Evolutionary conservation across 2,797 vertebrate genomes (phyloP), one percentile per base, ranked within the genome.

Genomic region (Hemitrygon akajei): DNA sequence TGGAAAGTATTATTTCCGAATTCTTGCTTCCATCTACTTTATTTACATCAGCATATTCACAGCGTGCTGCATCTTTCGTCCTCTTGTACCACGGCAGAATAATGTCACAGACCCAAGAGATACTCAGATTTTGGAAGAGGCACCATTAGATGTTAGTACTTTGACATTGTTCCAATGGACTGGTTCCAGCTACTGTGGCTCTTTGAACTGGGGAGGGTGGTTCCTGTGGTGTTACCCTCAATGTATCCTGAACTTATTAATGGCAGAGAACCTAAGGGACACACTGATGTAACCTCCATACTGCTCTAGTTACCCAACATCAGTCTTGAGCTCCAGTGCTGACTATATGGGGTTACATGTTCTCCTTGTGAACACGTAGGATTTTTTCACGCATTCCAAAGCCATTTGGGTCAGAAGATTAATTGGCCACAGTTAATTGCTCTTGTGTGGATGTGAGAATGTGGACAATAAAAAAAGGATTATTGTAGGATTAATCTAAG

Each of bases 31-130:
- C 14, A 94, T 99, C 80, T 99, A 99, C 69, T 95, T 98, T 66
- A 96, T 99, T 66, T 99, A 99, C 94, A 98, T 99, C 75, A 96
- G 95, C 69, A 98, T 97, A 93, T 98, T 99, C 94, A 98, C 98
- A 37, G 95, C 97, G 93, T 98, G 98, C 95, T 99, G 98, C 14
- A 76, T 97, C 95, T 97, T 97, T 95, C 98, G 99, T 76, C 98
- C 98, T 12, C 96, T 99, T 93, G 98, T 98, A 96, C 95, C 96
- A 7, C 95, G 96, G 1, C 95, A 96, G 0, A 96, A 96, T 66
- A 99, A 99, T 95, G 96, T 94, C 95, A 98, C 98, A 0, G 94
- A 95, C 93, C 94, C 95, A 3, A 95, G 96, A 60, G 98, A 98
- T 95, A 97, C 95, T 94, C 99, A 97, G 3, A 75, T 98, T 94